Base-by-base conservation (phyloP, 2,797 vertebrate species). In the Cheirogaleus major region DNA sequence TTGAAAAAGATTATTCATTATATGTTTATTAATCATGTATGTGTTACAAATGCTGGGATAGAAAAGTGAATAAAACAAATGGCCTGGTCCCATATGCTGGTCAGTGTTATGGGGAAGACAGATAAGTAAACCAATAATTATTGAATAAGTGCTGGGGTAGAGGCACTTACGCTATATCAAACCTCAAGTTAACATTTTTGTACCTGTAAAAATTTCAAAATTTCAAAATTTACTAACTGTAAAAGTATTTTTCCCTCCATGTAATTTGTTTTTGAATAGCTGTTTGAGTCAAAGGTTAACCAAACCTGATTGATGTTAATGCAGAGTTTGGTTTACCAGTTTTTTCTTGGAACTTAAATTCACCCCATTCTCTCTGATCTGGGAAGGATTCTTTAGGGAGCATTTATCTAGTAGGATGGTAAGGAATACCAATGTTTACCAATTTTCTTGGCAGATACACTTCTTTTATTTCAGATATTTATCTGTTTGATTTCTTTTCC, bases 301-400 rank as follows among this genome's bases (percentile, higher is more conserved):
- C 25, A 80, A 15, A 85, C 45, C 50, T 82, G n/a, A 48, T 59
- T 89, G 41, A 13, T 38, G 4, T 59, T 95, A 79, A 45, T 84
- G 55, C 27, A 89, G 15, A 59, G 32, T 79, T 80, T 75, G 41
- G 30, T 70, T 85, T 88, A 85, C 9, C 50, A 63, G 15, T 48
- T 89, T 79, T 84, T 32, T 13, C 55, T 65, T 69, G 90, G 48
- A 9, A n/a, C 35, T 93, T 95, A 83, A 88, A 43, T 91, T 96
- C 12, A 61, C 23, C 23, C 32, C 48, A 4, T 91, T 88, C 13
- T 89, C 38, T 86, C 27, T 90, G 23, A 75, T 88, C 18, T 50
- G 35, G 35, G 48, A 92, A 94, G 30, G 83, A 75, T 89, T 86
- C 76, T 89, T 92, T 70, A 65, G 80, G 72, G 30, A 85, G 10